Conservation (phyloP, 2,113 vertebrate genomes). For the Pholis gunnellus region DNA sequence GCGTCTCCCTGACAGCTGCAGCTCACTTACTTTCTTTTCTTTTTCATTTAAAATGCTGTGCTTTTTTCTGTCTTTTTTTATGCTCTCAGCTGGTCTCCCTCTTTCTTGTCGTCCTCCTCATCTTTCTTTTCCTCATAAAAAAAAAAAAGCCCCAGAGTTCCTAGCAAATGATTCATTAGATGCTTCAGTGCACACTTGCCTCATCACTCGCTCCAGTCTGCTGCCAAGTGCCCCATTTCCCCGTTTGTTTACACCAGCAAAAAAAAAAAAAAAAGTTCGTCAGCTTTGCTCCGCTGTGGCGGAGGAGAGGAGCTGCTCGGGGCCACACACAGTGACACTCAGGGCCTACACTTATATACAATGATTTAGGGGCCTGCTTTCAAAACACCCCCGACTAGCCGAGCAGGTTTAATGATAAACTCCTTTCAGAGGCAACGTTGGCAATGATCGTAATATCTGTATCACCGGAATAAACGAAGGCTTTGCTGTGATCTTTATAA, state of each 20-base stretch:
- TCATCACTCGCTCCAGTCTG: slow-evolving; percentile 78
- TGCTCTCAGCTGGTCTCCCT: slow-evolving; percentile 50
- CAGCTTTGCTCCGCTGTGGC: slow-evolving; percentile 62
- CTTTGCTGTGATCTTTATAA: neutral
- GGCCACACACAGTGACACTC: slow-evolving; percentile 79
- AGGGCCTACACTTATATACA: slow-evolving; percentile 62
- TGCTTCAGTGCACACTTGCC: slow-evolving; percentile 80
- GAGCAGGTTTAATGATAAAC: slow-evolving; percentile 60
- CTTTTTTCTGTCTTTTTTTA: slow-evolving; percentile 5
- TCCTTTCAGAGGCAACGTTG: slow-evolving; percentile 20
- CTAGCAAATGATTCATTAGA: slow-evolving; percentile 81
- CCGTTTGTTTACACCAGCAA: slow-evolving; percentile 79
- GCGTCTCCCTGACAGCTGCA: slow-evolving; percentile 54
- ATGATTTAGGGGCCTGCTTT: slow-evolving; percentile 61
- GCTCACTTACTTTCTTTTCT: slow-evolving; percentile 35
- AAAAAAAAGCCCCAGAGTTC: slow-evolving; percentile 56
- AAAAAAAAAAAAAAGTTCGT: slow-evolving; percentile 53
- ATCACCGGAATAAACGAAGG: neutral
- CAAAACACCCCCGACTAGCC: slow-evolving; percentile 42
- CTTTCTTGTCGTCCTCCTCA: slow-evolving; percentile 66
- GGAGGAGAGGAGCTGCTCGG: slow-evolving; percentile 56
- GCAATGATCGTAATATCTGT: slow-evolving; percentile 32
- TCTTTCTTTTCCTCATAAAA: slow-evolving; percentile 79
- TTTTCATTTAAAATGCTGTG: slow-evolving; percentile 47
- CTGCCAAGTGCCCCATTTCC: slow-evolving; percentile 82